A percentile compares a stretch with the other conserved stretches of the same genome.
Conservation (phyloP, 2,113 vertebrate genomes). For the Peromyscus maniculatus region DNA sequence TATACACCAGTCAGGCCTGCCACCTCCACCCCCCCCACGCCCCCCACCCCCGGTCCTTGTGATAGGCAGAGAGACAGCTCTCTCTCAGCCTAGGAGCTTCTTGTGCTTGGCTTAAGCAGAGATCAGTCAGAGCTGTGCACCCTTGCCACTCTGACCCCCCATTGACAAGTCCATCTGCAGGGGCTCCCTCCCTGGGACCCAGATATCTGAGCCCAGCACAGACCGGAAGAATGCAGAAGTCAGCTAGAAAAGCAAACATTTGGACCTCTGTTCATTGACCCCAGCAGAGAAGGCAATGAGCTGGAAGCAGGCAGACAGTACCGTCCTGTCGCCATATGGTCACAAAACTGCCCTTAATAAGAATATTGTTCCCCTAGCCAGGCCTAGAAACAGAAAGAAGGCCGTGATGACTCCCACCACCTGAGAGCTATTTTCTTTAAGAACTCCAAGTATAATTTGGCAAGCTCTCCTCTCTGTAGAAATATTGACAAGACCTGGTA, state of each 20-base stretch:
- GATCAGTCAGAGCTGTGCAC: not conserved
- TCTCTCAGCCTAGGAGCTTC: not conserved
- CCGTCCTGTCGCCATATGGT: slow-evolving; percentile 6
- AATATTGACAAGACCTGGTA: too few species aligned
- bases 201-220: not conserved
- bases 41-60: too few species aligned
- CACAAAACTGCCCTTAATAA: slow-evolving; percentile 90
- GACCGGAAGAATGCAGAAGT: slow-evolving; percentile 26
- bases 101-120: not conserved
- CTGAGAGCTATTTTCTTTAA: slow-evolving; percentile 78
- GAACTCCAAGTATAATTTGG: too few species aligned
- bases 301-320: not conserved
- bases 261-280: not conserved
- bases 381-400: slow-evolving; percentile 91
- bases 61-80: not conserved
- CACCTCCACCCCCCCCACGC: not conserved
- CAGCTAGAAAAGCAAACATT: slow-evolving; percentile 3
- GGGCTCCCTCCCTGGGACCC: not conserved
- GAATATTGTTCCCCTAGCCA: slow-evolving; percentile 93
- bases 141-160: not conserved
- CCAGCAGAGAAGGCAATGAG: slow-evolving; percentile 54
- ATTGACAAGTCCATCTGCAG: not conserved
- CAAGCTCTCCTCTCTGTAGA: too few species aligned
- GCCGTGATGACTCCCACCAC: slow-evolving; percentile 94
- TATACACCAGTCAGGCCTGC: slow-evolving; percentile 23